phyloP scores from a whole-genome alignment of 2,797 vertebrate genomes.

The Sylvilagus floridanus region DNA sequence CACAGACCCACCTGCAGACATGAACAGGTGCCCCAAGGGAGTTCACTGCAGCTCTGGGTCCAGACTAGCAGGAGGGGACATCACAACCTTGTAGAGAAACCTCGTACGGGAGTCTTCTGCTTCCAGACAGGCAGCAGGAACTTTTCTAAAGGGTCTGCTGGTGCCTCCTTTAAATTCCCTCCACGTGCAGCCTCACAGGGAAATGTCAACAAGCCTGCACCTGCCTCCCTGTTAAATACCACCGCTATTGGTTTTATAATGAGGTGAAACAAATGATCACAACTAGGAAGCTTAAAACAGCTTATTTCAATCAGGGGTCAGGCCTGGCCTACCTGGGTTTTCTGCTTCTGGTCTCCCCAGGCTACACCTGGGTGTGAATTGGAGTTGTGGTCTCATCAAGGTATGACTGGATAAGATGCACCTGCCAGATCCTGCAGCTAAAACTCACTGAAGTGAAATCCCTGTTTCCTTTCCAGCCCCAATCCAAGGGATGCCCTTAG shows the following conservation, averaged over 20 bases:
- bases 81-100: accelerated
- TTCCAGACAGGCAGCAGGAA: not conserved
- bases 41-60: not conserved
- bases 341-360: not conserved
- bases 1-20: not conserved
- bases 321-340: not conserved
- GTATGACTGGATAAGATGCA: not conserved
- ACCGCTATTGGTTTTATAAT: not conserved
- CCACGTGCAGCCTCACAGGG: no score
- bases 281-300: not conserved
- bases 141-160: not conserved
- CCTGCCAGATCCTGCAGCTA: not conserved
- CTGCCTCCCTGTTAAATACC: not conserved
- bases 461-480: not conserved
- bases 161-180: not conserved
- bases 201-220: not conserved
- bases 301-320: not conserved
- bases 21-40: not conserved
- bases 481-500: not conserved
- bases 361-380: not conserved
- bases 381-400: not conserved
- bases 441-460: not conserved
- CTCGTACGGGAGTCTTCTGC: not conserved
- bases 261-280: not conserved
- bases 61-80: not conserved